Evolutionary conservation across 2,888 invertebrate species (phyloP).

Genomic region (Hyposoter dolosus): DNA sequence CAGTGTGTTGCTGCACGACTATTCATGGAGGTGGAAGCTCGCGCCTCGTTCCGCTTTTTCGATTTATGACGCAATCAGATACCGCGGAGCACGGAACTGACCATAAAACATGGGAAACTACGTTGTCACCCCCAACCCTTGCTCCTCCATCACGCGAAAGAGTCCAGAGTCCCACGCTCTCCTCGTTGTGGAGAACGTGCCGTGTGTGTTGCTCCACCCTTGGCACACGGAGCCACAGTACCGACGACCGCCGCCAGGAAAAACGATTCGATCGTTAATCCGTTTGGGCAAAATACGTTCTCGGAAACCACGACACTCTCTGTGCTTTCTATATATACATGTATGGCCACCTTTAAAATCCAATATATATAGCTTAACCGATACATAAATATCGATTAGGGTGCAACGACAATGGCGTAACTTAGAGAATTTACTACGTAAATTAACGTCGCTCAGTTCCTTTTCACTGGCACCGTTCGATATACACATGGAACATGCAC

Average conservation of each 20-base stretch:
- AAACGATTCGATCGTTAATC: conserved; percentile 68
- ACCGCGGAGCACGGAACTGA: conserved; percentile 80
- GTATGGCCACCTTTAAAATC: conserved; percentile 17
- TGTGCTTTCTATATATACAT: background rate
- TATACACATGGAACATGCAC: background rate
- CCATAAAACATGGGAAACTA: conserved; percentile 82
- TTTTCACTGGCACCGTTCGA: background rate
- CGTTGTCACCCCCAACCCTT: conserved; percentile 78
- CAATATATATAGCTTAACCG: background rate
- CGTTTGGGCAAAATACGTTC: conserved; percentile 67
- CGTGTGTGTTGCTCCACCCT: conserved; percentile 50
- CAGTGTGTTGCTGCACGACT: conserved; percentile 38
- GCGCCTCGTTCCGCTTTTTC: conserved; percentile 72
- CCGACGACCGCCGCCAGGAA: conserved; percentile 44
- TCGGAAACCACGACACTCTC: conserved; percentile 57
- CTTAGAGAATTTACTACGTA: conserved; percentile 5
- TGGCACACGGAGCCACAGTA: background rate
- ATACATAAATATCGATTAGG: conserved; percentile 6
- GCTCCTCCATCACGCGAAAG: conserved; percentile 42
- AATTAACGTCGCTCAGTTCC: conserved; percentile 1
- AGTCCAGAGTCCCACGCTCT: conserved; percentile 25
- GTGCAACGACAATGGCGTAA: background rate
- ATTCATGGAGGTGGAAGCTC: conserved; percentile 59
- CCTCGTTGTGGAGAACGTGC: conserved; percentile 47
- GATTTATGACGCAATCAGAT: conserved; percentile 83